phyloP scores from a whole-genome alignment of 1,140 invertebrate species.

The Pteromalus puparum region DNA sequence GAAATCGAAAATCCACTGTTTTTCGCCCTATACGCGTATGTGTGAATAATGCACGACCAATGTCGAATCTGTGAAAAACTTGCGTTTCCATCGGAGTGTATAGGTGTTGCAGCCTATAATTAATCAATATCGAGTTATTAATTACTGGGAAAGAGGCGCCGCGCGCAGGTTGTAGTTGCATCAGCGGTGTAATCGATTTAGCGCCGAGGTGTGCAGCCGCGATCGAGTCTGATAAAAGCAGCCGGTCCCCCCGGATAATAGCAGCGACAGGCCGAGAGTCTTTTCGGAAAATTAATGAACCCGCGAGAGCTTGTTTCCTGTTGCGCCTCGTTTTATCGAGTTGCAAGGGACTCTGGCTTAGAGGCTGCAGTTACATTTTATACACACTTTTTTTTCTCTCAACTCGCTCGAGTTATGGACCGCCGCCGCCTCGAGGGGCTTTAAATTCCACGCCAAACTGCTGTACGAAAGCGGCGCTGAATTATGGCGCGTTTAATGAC shows the following conservation, averaged over 20 bases:
- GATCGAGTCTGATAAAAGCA: background rate
- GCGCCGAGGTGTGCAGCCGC: too few species aligned
- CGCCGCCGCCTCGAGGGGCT: too few species aligned
- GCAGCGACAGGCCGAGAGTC: background rate
- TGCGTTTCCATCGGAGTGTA: too few species aligned
- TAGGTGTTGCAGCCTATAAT: too few species aligned
- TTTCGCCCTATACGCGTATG: background rate
- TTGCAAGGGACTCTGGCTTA: background rate
- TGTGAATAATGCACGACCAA: too few species aligned
- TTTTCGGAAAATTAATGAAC: background rate
- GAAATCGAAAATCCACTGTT: constrained; percentile 25
- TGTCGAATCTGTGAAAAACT: too few species aligned
- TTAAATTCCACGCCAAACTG: background rate
- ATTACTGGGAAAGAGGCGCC: too few species aligned
- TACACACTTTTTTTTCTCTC: background rate
- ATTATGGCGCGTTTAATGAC: background rate
- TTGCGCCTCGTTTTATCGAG: background rate
- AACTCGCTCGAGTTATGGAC: background rate
- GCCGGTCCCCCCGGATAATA: background rate
- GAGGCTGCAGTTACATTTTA: background rate
- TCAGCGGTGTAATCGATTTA: too few species aligned
- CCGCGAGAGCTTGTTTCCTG: background rate
- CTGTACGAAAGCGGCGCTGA: background rate
- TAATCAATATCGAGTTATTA: too few species aligned
- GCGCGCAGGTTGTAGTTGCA: too few species aligned